Evolutionary conservation across 2,797 vertebrate genomes (phyloP).

Genomic region (Parauchenoglanis ngamensis): DNA sequence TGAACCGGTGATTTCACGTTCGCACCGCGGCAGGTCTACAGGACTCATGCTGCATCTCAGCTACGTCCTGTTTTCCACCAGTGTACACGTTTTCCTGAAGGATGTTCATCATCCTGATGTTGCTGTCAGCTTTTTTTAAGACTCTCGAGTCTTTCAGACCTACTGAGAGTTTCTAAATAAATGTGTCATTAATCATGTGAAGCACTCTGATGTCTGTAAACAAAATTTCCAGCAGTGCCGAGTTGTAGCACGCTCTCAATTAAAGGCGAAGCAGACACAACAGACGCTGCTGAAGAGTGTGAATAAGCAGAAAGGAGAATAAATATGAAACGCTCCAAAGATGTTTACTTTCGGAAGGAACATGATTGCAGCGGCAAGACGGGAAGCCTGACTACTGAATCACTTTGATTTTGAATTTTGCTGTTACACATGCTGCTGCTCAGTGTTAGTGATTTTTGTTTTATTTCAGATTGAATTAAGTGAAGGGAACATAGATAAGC

Average conservation of each 20-base stretch:
- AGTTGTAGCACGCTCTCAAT: not conserved
- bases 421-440: not conserved
- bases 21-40: not conserved
- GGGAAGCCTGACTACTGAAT: not conserved
- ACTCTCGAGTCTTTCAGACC: not conserved
- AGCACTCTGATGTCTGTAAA: slow-evolving; percentile 7
- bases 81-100: not conserved
- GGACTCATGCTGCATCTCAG: not conserved
- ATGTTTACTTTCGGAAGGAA: not conserved
- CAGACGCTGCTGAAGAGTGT: not conserved
- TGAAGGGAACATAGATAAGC: not conserved
- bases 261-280: not conserved
- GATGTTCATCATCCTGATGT: not conserved
- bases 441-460: not conserved
- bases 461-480: not conserved
- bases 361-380: not conserved
- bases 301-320: not conserved
- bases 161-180: not conserved
- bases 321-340: not conserved
- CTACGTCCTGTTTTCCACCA: not conserved
- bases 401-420: not conserved
- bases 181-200: slow-evolving; percentile 16
- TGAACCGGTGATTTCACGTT: not conserved
- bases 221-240: slow-evolving; percentile 3
- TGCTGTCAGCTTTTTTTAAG: not conserved